Percentiles rank a stretch among this genome's conserved stretches.
Evolutionary conservation across 2,113 vertebrate genomes (phyloP).

Genomic region (Galbula dea): DNA sequence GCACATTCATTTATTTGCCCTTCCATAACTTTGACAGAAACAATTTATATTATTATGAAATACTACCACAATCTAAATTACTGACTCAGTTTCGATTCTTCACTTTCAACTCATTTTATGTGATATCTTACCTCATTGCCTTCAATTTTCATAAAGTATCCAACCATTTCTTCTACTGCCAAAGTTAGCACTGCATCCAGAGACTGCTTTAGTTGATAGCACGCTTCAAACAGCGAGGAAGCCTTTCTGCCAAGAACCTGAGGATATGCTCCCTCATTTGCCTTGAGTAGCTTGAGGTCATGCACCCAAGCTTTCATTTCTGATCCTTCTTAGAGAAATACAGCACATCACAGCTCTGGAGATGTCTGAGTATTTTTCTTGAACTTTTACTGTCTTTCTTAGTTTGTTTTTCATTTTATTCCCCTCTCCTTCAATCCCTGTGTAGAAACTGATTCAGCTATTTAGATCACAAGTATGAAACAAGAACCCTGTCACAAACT

Average conservation of each 20-base stretch:
- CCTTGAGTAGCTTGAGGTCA: background rate
- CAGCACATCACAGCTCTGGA: background rate
- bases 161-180: slow-evolving; percentile 54
- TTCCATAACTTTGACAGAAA: background rate
- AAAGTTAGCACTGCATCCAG: slow-evolving; percentile 1
- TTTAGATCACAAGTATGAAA: background rate
- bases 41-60: background rate
- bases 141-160: slow-evolving; percentile 37
- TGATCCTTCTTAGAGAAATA: background rate
- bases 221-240: background rate
- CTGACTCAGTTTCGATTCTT: background rate
- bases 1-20: background rate
- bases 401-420: background rate
- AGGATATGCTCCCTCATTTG: background rate
- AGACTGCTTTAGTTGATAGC: background rate
- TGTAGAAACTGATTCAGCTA: background rate
- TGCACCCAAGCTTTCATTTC: background rate
- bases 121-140: slow-evolving; percentile 49
- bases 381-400: background rate
- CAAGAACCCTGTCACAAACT: background rate
- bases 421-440: background rate
- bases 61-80: background rate
- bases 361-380: background rate
- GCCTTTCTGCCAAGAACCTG: slow-evolving; percentile 27
- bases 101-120: background rate